Conservation (phyloP, 2,888 invertebrate genomes). For the Cheilosia variabilis region DNA sequence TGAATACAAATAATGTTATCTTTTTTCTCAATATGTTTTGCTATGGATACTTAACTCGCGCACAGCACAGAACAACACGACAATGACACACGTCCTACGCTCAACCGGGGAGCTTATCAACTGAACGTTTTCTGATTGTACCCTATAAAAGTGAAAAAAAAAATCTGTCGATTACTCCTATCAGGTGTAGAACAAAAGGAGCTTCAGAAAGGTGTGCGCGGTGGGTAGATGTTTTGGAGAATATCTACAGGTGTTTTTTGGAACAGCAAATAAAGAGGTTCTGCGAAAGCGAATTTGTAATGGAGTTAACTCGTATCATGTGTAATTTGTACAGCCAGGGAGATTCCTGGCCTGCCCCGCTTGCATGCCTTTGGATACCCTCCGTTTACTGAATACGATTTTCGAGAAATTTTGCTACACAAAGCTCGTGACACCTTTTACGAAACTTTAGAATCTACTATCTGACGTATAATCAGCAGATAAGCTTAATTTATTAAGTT, state of each 20-base stretch:
- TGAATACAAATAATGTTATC: too few species aligned
- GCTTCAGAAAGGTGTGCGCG: slow-evolving; percentile 1
- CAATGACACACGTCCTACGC: slow-evolving; percentile 64
- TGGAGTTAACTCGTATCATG: not conserved
- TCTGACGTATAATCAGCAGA: slow-evolving; percentile 15
- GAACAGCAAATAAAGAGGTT: not conserved
- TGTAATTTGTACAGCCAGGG: not conserved
- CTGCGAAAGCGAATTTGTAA: not conserved
- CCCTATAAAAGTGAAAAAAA: slow-evolving; percentile 57
- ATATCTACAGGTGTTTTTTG: not conserved
- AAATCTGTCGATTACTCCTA: slow-evolving; percentile 61
- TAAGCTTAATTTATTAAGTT: slow-evolving; percentile 28
- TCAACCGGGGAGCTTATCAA: slow-evolving; percentile 68
- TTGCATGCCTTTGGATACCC: not conserved
- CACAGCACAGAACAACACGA: slow-evolving; percentile 21
- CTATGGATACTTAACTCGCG: too few species aligned
- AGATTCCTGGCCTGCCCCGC: too few species aligned
- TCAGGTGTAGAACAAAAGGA: slow-evolving; percentile 47
- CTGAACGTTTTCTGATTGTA: slow-evolving; percentile 65
- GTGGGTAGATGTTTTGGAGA: slow-evolving; percentile 5
- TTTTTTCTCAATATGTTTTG: too few species aligned
- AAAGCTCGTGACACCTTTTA: not conserved
- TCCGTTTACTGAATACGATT: not conserved
- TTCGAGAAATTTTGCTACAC: too few species aligned
- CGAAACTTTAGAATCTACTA: not conserved